These are phyloP conservation scores for Cactoblastis cactorum DNA, from an alignment of 2,888 invertebrate species.

Conservation along the genomic window DNA sequence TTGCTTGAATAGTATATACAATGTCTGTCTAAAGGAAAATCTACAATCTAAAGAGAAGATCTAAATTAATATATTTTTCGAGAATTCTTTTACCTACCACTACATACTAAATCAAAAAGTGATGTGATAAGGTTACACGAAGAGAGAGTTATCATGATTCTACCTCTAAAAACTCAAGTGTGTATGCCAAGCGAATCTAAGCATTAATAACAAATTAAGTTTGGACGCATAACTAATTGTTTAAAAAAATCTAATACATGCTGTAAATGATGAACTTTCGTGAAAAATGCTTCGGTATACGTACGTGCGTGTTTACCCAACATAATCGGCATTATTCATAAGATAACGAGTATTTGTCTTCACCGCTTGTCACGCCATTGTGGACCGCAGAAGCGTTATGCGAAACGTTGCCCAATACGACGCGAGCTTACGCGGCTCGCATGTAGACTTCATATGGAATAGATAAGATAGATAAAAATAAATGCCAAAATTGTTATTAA, in stretches of 20 bases:
- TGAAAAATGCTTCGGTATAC: slow-evolving; percentile 68
- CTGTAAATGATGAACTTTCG: slow-evolving; percentile 61
- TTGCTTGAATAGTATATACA: too few species aligned
- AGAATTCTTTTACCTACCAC: too few species aligned
- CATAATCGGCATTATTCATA: slow-evolving; percentile 79
- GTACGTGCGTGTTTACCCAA: slow-evolving; percentile 69
- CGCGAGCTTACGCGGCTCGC: slow-evolving; percentile 37
- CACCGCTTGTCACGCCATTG: slow-evolving; percentile 67
- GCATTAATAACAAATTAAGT: too few species aligned
- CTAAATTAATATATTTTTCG: too few species aligned
- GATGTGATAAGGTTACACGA: too few species aligned
- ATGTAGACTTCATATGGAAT: slow-evolving; percentile 37
- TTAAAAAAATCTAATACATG: slow-evolving; percentile 33
- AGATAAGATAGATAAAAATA: slow-evolving; percentile 43
- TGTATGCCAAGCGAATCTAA: too few species aligned
- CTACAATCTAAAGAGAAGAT: too few species aligned
- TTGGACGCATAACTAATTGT: too few species aligned
- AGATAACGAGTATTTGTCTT: slow-evolving; percentile 77
- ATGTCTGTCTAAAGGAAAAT: too few species aligned
- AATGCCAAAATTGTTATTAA: not conserved
- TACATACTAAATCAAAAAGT: too few species aligned
- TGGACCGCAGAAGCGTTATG: slow-evolving; percentile 67
- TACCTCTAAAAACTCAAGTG: too few species aligned
- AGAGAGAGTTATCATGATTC: too few species aligned
- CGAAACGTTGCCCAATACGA: slow-evolving; percentile 64